A percentile compares a stretch with the other conserved stretches of the same genome.
Evolutionary conservation across 2,113 vertebrate genomes (phyloP).

Genomic region (Pangasianodon gigas): DNA sequence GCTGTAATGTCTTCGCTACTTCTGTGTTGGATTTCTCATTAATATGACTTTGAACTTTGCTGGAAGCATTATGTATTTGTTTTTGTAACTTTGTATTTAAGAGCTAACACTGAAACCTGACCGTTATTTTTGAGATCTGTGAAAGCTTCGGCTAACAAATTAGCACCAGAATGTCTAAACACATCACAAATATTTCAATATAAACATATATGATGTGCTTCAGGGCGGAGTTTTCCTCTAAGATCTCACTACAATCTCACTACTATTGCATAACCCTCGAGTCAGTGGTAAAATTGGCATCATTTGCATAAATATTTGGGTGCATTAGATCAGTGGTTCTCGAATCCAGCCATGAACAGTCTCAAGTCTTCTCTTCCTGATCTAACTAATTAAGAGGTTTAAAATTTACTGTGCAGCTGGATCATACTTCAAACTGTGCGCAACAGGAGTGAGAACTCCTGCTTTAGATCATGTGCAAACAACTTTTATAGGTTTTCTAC

Average conservation of each 20-base stretch:
- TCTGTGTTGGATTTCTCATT: neutral
- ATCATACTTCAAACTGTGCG: neutral
- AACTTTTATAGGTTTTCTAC: conserved; percentile 12
- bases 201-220: neutral
- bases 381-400: neutral
- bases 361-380: neutral
- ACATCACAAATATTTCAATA: neutral
- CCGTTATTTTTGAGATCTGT: neutral
- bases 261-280: conserved; percentile 68
- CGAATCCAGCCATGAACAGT: neutral
- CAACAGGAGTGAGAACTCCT: neutral
- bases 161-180: neutral
- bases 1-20: neutral
- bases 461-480: conserved; percentile 74
- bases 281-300: conserved; percentile 74
- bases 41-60: neutral
- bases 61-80: neutral
- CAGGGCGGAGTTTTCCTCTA: conserved; percentile 14
- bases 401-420: neutral
- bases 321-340: conserved; percentile 64
- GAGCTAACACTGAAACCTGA: neutral
- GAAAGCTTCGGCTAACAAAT: neutral
- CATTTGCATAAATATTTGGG: conserved; percentile 75
- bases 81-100: neutral
- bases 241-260: conserved; percentile 20